Conservation (phyloP, 2,888 invertebrate species). For the Toxonevra muliebris region DNA sequence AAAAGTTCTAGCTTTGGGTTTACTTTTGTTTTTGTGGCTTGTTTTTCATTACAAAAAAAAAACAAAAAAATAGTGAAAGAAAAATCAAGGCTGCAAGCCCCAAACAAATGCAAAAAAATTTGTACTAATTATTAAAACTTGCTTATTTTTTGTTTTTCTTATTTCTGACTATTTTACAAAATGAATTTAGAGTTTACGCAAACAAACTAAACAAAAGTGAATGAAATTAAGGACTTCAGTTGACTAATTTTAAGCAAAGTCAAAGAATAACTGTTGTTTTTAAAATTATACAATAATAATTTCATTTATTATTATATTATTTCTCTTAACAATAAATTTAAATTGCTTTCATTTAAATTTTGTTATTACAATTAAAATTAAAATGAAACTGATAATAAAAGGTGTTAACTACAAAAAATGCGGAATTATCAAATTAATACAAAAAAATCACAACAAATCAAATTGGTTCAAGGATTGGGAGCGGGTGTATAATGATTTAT, state of each 20-base stretch:
- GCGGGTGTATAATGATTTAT: no score
- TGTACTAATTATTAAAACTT: slow-evolving; percentile 31
- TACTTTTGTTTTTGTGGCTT: slow-evolving; percentile 6
- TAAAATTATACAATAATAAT: slow-evolving; percentile 15
- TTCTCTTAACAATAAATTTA: slow-evolving; percentile 39
- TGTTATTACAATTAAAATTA: slow-evolving; percentile 7
- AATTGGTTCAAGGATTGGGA: no score
- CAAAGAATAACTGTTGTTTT: no score
- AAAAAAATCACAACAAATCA: slow-evolving; percentile 13
- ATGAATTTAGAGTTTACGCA: neutral
- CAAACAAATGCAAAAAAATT: slow-evolving; percentile 32
- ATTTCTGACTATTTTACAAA: slow-evolving; percentile 13
- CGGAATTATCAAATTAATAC: slow-evolving; percentile 6
- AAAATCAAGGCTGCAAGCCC: neutral
- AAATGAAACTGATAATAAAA: no score
- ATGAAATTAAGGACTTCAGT: no score
- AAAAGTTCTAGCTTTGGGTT: slow-evolving; percentile 8
- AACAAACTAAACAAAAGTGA: no score
- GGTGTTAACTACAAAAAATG: no score
- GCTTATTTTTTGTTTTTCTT: slow-evolving; percentile 14
- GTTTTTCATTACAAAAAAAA: neutral
- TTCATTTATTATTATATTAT: slow-evolving; percentile 31
- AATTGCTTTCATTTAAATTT: slow-evolving; percentile 32
- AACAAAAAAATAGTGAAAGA: neutral
- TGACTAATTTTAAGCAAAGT: no score